Conservation (phyloP, 2,888 invertebrate species). For the Liopterus haemorrhoidalis region DNA sequence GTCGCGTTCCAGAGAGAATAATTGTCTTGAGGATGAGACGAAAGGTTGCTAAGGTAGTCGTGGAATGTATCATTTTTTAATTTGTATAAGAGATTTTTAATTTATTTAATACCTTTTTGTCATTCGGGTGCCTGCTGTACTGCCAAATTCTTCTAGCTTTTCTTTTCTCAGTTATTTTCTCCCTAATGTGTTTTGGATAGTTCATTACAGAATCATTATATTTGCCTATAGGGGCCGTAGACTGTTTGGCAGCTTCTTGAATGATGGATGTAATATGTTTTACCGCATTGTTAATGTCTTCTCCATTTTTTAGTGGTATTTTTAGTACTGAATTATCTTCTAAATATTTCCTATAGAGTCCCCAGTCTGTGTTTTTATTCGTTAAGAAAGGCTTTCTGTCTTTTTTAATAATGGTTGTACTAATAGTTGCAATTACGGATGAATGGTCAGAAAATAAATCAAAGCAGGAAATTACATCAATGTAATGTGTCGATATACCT, state of each 20-base stretch:
- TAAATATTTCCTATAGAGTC: constrained; percentile 10
- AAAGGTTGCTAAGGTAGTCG: constrained; percentile 11
- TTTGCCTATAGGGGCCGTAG: neutral
- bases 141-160: constrained; percentile 26
- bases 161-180: constrained; percentile 14
- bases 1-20: constrained; percentile 11
- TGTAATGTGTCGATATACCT: constrained; percentile 22
- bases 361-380: constrained; percentile 23
- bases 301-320: constrained; percentile 22
- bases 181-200: constrained; percentile 21
- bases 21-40: neutral
- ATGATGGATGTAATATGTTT: constrained; percentile 20
- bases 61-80: constrained; percentile 2
- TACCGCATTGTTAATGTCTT: constrained; percentile 24
- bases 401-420: constrained; percentile 22
- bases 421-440: constrained; percentile 27
- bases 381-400: constrained; percentile 17
- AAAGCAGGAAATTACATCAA: constrained; percentile 17
- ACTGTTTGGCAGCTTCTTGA: constrained; percentile 22
- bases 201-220: constrained; percentile 1
- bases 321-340: constrained; percentile 20
- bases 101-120: constrained; percentile 23
- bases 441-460: constrained; percentile 32
- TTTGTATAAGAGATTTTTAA: constrained; percentile 17
- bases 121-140: constrained; percentile 14